phyloP scores from a whole-genome alignment of 2,888 invertebrate genomes.

The Anarsia innoxiella region DNA sequence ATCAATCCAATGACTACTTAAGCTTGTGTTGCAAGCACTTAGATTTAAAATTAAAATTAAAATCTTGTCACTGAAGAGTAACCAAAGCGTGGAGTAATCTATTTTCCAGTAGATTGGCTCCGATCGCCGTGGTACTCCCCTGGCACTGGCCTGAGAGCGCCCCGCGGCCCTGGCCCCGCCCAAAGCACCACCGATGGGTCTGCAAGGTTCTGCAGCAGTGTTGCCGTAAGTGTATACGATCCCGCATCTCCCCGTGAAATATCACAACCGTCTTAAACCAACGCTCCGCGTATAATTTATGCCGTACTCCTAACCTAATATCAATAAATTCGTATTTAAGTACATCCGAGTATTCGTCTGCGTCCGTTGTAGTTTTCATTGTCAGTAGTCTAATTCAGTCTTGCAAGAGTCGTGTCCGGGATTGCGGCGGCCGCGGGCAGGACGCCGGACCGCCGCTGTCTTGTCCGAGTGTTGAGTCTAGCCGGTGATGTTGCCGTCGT shows the following conservation, averaged over 20 bases:
- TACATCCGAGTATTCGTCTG: not conserved
- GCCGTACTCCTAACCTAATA: slow-evolving; percentile 4
- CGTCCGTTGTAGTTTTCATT: not conserved
- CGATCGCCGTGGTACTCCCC: too few species aligned
- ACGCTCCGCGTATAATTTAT: not conserved
- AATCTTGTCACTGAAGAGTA: too few species aligned
- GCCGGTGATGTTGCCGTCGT: slow-evolving; percentile 7
- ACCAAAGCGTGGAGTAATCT: too few species aligned
- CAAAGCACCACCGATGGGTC: too few species aligned
- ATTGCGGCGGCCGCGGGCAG: not conserved
- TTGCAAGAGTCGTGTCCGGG: not conserved
- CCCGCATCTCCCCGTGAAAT: not conserved
- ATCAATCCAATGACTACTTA: too few species aligned
- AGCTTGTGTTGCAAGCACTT: too few species aligned
- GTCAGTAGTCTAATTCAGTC: not conserved
- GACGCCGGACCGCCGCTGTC: not conserved
- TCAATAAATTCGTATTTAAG: slow-evolving; percentile 7
- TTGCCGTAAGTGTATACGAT: slow-evolving; percentile 1
- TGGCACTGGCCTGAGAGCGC: too few species aligned
- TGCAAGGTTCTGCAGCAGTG: too few species aligned
- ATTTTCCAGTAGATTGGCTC: too few species aligned
- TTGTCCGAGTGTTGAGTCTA: too few species aligned
- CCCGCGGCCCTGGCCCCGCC: too few species aligned
- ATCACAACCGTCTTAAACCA: not conserved
- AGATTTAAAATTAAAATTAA: too few species aligned